These are phyloP conservation scores for Pheosia gnoma DNA, from an alignment of 2,888 invertebrate species.

Conservation along the genomic window DNA sequence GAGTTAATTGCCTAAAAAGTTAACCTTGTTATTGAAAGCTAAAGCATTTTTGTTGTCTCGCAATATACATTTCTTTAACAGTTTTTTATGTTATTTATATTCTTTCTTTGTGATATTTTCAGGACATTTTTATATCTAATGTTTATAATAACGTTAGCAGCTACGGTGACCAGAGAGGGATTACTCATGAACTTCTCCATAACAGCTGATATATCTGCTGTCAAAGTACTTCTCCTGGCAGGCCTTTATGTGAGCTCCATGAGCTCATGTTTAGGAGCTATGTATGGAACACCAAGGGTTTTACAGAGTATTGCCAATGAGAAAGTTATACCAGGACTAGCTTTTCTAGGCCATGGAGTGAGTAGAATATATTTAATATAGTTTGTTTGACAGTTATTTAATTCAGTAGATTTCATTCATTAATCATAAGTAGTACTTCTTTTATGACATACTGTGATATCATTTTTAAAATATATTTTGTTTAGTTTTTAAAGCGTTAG, in stretches of 20 bases:
- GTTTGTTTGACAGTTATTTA: too few relatives aligned
- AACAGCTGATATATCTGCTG: conserved; percentile 94
- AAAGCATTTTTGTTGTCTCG: background rate
- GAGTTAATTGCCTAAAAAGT: background rate
- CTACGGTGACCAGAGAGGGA: conserved; percentile 90
- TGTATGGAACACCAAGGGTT: conserved; percentile 98
- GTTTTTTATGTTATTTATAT: background rate
- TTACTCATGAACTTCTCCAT: conserved; percentile 94
- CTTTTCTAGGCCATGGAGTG: conserved; percentile 94
- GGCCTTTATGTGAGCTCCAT: conserved; percentile 98
- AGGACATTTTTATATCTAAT: conserved; percentile 94
- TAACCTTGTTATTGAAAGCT: background rate
- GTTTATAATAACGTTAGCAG: conserved; percentile 95
- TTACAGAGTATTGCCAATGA: conserved; percentile 97
- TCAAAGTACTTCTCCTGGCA: conserved; percentile 91
- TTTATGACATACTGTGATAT: too few relatives aligned
- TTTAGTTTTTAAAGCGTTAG: too few relatives aligned
- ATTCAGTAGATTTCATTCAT: too few relatives aligned
- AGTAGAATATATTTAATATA: conserved; percentile 53
- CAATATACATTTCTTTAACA: background rate
- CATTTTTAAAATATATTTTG: too few relatives aligned
- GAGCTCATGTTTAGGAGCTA: conserved; percentile 97
- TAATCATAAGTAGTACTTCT: too few relatives aligned
- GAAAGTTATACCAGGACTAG: conserved; percentile 96
- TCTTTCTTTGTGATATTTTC: conserved; percentile 42